phyloP scores from a whole-genome alignment of 2,888 invertebrate genomes.

The Xestia rhomboidea region DNA sequence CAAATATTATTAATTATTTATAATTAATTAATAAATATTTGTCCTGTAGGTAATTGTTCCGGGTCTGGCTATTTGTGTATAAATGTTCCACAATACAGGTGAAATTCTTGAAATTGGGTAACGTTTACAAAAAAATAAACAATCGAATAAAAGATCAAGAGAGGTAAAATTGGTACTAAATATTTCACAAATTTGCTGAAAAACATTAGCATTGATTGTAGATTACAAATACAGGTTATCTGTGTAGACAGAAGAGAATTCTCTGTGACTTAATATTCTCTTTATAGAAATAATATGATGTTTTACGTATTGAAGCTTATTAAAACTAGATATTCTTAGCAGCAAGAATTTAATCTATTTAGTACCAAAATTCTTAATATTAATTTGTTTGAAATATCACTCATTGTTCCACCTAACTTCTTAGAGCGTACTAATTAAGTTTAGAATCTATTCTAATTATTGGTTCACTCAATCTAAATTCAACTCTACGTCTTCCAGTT shows the following conservation, averaged over 20 bases:
- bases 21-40: too few relatives aligned
- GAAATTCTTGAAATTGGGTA: neutral
- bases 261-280: neutral
- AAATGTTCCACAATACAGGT: neutral
- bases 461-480: neutral
- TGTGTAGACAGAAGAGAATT: neutral
- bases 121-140: too few relatives aligned
- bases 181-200: too few relatives aligned
- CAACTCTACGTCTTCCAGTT: neutral
- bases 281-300: neutral
- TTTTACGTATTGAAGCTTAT: neutral
- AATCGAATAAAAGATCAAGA: neutral
- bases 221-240: too few relatives aligned
- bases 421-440: slow-evolving; percentile 63
- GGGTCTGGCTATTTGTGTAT: neutral
- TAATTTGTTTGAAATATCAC: slow-evolving; percentile 46
- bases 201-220: neutral
- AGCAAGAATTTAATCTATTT: neutral
- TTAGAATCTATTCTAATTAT: slow-evolving; percentile 61
- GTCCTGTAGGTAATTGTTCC: too few relatives aligned
- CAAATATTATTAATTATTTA: too few relatives aligned
- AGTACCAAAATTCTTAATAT: slow-evolving; percentile 12
- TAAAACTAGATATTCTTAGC: neutral
- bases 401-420: slow-evolving; percentile 56
- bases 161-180: neutral